Conservation (phyloP, 2,797 vertebrate genomes). For the Pangasius sanitwongsei region DNA sequence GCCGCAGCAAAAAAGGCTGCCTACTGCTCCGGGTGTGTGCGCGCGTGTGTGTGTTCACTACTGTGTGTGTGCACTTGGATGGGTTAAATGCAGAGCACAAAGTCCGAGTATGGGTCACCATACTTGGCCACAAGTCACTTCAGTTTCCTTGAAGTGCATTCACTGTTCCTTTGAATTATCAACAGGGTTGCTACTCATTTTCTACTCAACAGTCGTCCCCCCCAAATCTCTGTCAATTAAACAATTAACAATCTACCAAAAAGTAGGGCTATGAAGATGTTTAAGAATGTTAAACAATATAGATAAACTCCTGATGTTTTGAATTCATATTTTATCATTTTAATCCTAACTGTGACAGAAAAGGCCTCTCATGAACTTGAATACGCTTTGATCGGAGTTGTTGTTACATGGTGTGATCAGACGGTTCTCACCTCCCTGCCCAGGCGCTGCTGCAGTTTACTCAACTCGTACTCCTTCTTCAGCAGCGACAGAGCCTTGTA, state of each 20-base stretch:
- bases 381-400: background rate
- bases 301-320: background rate
- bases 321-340: background rate
- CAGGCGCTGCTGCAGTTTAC: conserved; percentile 95
- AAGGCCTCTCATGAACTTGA: background rate
- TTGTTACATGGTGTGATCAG: background rate
- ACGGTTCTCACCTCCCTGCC: conserved; percentile 84
- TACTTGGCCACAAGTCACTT: too few species aligned
- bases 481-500: conserved; percentile 96
- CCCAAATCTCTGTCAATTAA: background rate
- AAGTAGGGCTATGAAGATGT: background rate
- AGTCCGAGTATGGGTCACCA: too few species aligned
- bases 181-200: background rate
- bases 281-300: background rate
- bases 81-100: too few species aligned
- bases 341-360: background rate
- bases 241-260: background rate
- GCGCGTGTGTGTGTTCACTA: accelerated
- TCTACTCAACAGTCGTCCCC: too few species aligned
- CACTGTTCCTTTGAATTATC: background rate
- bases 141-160: background rate
- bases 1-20: too few species aligned
- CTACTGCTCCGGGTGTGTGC: too few species aligned
- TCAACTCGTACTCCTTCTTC: conserved; percentile 97
- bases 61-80: too few species aligned